A percentile compares a stretch with the other conserved stretches of the same genome.
phyloP scores from a whole-genome alignment of 2,888 invertebrate genomes.

The Thumatha senex region DNA sequence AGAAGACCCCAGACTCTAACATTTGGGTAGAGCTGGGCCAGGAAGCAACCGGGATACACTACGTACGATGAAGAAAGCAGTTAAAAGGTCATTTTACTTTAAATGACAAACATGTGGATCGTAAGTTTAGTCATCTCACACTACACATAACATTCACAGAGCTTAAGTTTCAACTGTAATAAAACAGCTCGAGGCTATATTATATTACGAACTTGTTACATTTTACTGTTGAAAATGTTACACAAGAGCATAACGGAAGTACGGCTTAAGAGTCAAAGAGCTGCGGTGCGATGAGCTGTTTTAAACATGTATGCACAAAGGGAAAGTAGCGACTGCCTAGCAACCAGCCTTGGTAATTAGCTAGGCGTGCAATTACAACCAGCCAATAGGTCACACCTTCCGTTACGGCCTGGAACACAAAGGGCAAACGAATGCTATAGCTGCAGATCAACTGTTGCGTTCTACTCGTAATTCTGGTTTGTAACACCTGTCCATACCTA shows the following conservation, averaged over 20 bases:
- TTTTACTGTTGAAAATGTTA: constrained; percentile 22
- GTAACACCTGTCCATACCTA: constrained; percentile 43
- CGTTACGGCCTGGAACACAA: constrained; percentile 41
- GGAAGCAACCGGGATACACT: no score
- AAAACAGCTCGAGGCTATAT: constrained; percentile 31
- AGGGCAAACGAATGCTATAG: constrained; percentile 42
- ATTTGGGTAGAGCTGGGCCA: no score
- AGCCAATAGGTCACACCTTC: constrained; percentile 41
- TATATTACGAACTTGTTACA: constrained; percentile 19
- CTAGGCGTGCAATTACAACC: constrained; percentile 41
- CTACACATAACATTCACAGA: constrained; percentile 10
- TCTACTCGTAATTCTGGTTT: no score
- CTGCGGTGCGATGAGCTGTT: constrained; percentile 26
- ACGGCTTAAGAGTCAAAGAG: constrained; percentile 23
- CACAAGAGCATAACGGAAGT: constrained; percentile 34
- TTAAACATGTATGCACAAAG: constrained; percentile 33
- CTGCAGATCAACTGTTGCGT: constrained; percentile 10
- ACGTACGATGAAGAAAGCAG: no score
- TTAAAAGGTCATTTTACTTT: neutral
- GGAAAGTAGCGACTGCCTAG: constrained; percentile 35
- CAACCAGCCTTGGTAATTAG: constrained; percentile 34
- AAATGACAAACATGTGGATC: neutral
- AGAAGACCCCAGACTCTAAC: no score
- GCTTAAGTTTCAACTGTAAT: constrained; percentile 18
- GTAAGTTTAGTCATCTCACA: neutral